Percentiles rank a stretch among this genome's conserved stretches.
Evolutionary conservation across 2,888 invertebrate genomes (phyloP).

Genomic region (Sinodicranocentrus sp.): DNA sequence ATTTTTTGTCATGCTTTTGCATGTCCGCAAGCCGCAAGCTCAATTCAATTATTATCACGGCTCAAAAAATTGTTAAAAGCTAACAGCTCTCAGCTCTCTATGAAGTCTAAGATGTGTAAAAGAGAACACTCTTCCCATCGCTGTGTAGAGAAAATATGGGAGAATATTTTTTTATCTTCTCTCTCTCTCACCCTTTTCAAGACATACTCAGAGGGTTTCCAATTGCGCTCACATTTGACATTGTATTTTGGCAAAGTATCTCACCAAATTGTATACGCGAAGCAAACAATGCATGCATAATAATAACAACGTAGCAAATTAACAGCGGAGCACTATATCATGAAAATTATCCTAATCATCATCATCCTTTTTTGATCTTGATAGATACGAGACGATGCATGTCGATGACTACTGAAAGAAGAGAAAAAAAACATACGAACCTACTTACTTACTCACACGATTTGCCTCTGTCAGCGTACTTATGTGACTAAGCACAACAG

Average conservation of each 20-base stretch:
- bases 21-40: slow-evolving; percentile 46
- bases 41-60: slow-evolving; percentile 47
- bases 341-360: slow-evolving; percentile 51
- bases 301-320: slow-evolving; percentile 35
- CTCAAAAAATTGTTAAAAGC: neutral
- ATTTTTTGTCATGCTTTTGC: slow-evolving; percentile 48
- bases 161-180: neutral
- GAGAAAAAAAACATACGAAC: slow-evolving; percentile 21
- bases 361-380: slow-evolving; percentile 47
- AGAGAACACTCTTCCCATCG: too few relatives aligned
- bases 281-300: slow-evolving; percentile 6
- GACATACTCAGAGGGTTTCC: too few relatives aligned
- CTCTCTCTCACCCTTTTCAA: too few relatives aligned
- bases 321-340: slow-evolving; percentile 36
- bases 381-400: slow-evolving; percentile 13
- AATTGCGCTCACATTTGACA: slow-evolving; percentile 37
- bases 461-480: neutral
- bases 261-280: slow-evolving; percentile 11
- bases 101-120: neutral
- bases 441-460: slow-evolving; percentile 31
- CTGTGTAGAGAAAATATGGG: neutral
- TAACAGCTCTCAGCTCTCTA: neutral
- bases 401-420: slow-evolving; percentile 1
- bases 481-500: neutral
- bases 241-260: slow-evolving; percentile 35